Evolutionary conservation across 2,888 invertebrate genomes (phyloP).

Genomic region (Amphipyra tragopoginis): DNA sequence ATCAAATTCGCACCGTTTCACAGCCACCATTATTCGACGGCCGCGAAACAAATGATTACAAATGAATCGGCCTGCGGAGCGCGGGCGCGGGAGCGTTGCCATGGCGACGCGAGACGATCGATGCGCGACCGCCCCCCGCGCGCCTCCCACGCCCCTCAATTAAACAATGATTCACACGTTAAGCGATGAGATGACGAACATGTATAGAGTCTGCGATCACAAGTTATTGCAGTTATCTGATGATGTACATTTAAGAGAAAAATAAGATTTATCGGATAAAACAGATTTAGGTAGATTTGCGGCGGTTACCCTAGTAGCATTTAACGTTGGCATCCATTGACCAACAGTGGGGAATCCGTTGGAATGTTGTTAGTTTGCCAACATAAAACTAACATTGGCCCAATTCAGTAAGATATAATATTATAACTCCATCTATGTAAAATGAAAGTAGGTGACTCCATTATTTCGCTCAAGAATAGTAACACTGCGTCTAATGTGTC

Average conservation of each 20-base stretch:
- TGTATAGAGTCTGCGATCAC: conserved; percentile 58
- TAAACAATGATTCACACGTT: conserved; percentile 88
- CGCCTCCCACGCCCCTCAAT: conserved; percentile 78
- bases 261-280: neutral
- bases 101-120: conserved; percentile 87
- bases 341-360: no score
- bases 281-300: neutral
- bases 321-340: no score
- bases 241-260: neutral
- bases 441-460: conserved; percentile 6
- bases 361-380: no score
- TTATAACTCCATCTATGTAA: no score
- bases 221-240: conserved; percentile 12
- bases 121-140: conserved; percentile 73
- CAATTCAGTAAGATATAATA: no score
- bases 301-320: no score
- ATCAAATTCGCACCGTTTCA: conserved; percentile 85
- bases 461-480: neutral
- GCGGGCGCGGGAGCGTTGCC: conserved; percentile 73
- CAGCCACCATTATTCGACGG: conserved; percentile 84
- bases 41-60: conserved; percentile 89
- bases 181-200: conserved; percentile 78
- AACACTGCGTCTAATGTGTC: no score
- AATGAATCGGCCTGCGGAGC: conserved; percentile 80
- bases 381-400: no score